Conservation (phyloP, 1,140 invertebrate genomes). For the Drosophila ironensis region DNA sequence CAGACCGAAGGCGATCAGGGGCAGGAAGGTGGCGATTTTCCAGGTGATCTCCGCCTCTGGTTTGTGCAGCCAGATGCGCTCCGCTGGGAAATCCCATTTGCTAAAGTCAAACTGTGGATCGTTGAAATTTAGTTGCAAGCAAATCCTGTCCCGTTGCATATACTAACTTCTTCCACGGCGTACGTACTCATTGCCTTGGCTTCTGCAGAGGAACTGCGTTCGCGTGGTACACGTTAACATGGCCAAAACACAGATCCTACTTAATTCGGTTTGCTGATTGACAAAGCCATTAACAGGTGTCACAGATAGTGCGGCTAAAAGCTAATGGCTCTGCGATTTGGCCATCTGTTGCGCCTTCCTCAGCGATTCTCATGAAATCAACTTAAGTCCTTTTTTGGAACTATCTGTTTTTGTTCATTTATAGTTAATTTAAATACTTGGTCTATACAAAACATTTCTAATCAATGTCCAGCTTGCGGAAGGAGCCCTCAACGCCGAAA, state of each 20-base stretch:
- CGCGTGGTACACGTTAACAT: constrained; percentile 49
- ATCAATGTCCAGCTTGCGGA: constrained; percentile 82
- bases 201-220: constrained; percentile 28
- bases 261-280: constrained; percentile 65
- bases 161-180: constrained; percentile 29
- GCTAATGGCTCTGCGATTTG: constrained; percentile 23
- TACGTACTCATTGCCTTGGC: constrained; percentile 30
- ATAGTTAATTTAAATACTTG: background rate
- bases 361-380: background rate
- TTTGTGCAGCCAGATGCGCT: constrained; percentile 85
- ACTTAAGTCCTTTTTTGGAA: background rate
- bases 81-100: constrained; percentile 69
- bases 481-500: constrained; percentile 85
- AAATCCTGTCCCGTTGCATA: background rate
- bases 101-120: constrained; percentile 66
- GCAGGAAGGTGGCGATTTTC: constrained; percentile 85
- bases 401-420: background rate
- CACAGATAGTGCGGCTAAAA: constrained; percentile 65
- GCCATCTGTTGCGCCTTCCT: constrained; percentile 13
- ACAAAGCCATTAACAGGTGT: constrained; percentile 67
- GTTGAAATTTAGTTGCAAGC: background rate
- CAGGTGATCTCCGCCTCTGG: constrained; percentile 84
- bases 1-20: constrained; percentile 87
- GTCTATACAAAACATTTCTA: constrained; percentile 17
- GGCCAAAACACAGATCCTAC: constrained; percentile 33